A percentile compares a stretch with the other conserved stretches of the same genome.
These are phyloP conservation scores for Nansenia antarctica DNA, from an alignment of 2,113 vertebrate genomes.

Conservation along the genomic window DNA sequence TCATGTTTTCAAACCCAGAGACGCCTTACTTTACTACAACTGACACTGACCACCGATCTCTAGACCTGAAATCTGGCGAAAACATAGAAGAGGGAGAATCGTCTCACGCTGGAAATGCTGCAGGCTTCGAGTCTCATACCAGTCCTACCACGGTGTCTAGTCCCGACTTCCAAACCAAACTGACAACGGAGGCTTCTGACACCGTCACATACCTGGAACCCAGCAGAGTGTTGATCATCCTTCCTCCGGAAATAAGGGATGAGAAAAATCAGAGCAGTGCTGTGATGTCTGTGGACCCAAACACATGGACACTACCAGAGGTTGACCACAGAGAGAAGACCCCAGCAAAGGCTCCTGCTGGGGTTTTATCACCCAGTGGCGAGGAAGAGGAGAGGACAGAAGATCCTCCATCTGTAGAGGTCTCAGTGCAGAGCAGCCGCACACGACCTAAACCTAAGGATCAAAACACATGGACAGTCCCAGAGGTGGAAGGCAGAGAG, in stretches of 20 bases:
- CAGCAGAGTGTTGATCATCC: conserved; percentile 6
- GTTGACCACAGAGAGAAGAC: background rate
- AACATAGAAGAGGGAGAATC: background rate
- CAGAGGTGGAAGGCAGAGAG: background rate
- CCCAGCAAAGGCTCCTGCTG: background rate
- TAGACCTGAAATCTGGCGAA: background rate
- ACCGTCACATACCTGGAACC: background rate
- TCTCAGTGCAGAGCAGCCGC: too few relatives aligned
- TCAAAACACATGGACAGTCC: too few relatives aligned
- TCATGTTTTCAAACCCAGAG: background rate
- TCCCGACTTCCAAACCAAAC: conserved; percentile 1
- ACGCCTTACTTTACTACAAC: background rate
- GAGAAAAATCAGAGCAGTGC: conserved; percentile 21
- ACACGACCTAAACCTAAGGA: too few relatives aligned
- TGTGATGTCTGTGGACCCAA: conserved; percentile 13
- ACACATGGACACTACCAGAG: background rate
- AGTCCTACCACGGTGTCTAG: background rate
- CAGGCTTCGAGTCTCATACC: background rate
- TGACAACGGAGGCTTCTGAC: background rate
- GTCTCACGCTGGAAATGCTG: background rate
- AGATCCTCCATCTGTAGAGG: too few relatives aligned
- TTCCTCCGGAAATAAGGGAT: conserved; percentile 20
- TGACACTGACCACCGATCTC: conserved; percentile 8
- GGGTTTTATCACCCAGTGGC: too few relatives aligned
- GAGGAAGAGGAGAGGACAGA: too few relatives aligned